Conservation (phyloP, 2,113 vertebrate genomes). For the Tupaia chinensis region DNA sequence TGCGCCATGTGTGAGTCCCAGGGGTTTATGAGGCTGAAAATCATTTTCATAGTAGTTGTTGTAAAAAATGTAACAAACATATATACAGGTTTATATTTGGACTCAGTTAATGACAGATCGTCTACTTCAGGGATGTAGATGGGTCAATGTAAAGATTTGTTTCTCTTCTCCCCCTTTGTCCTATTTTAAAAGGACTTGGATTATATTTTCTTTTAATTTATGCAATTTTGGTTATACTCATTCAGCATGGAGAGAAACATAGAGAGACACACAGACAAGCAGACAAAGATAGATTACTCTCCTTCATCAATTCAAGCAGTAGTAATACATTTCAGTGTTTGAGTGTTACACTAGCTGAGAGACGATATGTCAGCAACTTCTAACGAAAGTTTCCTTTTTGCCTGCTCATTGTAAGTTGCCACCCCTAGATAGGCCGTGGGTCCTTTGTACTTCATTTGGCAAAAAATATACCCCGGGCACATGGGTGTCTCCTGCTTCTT, state of each 20-base stretch:
- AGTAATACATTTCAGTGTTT: conserved; percentile 2
- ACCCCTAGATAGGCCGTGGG: neutral
- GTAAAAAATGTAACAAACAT: conserved; percentile 27
- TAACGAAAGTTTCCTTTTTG: neutral
- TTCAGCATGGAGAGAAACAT: neutral
- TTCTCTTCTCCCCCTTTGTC: neutral
- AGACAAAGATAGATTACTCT: conserved; percentile 21
- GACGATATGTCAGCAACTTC: neutral
- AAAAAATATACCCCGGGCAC: neutral
- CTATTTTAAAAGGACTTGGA: neutral
- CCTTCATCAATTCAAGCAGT: neutral
- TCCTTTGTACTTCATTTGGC: neutral
- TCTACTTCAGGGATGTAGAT: neutral
- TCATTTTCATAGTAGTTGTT: neutral
- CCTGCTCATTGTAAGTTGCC: neutral
- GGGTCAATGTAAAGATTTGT: neutral
- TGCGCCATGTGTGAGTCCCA: neutral
- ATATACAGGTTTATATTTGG: neutral
- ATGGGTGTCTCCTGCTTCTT: neutral
- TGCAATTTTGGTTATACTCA: neutral
- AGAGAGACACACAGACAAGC: neutral
- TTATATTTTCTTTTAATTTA: neutral
- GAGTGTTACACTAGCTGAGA: conserved; percentile 2
- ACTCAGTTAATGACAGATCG: neutral
- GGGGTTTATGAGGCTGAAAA: neutral